Percentiles rank a stretch among this genome's conserved stretches.
phyloP scores from a whole-genome alignment of 1,140 invertebrate genomes.

The Trichoplusia ni region DNA sequence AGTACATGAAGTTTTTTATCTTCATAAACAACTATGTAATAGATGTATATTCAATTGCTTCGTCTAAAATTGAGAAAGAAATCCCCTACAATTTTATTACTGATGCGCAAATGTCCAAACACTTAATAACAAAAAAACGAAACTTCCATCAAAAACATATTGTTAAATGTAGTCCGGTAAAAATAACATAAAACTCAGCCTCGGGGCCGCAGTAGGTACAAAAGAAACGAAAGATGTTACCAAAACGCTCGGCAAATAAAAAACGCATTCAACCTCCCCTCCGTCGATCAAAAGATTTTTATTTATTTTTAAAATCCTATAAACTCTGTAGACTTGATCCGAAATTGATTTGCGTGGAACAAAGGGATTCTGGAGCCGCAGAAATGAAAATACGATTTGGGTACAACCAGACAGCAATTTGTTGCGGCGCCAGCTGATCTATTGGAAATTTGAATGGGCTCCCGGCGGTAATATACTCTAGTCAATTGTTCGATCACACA shows the following conservation, averaged over 20 bases:
- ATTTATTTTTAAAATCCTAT: constrained; percentile 29
- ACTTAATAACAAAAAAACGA: too few species aligned
- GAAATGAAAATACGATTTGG: constrained; percentile 39
- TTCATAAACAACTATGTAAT: too few species aligned
- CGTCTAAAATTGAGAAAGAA: too few species aligned
- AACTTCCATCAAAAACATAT: too few species aligned
- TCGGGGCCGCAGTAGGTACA: too few species aligned
- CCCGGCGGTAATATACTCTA: constrained; percentile 28
- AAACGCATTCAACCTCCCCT: neutral
- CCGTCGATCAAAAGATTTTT: constrained; percentile 8
- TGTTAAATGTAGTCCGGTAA: too few species aligned
- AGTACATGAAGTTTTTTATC: too few species aligned
- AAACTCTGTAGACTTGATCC: constrained; percentile 22
- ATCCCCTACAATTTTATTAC: too few species aligned
- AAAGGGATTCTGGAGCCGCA: constrained; percentile 30
- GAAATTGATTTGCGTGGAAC: constrained; percentile 36
- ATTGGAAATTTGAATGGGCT: constrained; percentile 38
- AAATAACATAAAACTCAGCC: too few species aligned
- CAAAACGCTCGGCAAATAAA: too few species aligned
- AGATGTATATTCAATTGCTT: too few species aligned
- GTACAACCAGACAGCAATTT: constrained; percentile 37
- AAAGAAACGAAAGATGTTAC: neutral
- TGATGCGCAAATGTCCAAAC: too few species aligned
- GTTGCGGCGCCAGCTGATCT: constrained; percentile 35
- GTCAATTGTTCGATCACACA: constrained; percentile 30